Evolutionary conservation across 2,797 vertebrate genomes (phyloP).

Genomic region (Odontamblyopus rebecca): DNA sequence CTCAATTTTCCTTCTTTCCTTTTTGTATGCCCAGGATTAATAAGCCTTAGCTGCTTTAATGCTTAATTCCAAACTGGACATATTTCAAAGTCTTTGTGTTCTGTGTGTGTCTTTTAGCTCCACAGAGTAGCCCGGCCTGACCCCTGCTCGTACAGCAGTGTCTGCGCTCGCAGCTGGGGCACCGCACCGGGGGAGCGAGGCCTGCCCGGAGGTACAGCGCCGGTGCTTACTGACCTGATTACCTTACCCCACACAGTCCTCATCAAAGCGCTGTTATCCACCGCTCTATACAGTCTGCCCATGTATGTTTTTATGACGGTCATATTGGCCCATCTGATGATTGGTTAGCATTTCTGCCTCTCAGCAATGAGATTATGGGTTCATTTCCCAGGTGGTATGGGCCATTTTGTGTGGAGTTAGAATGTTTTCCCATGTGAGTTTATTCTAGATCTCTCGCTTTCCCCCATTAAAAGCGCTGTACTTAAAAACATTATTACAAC

Average conservation of each 20-base stretch:
- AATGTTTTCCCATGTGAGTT: neutral
- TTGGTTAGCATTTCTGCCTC: neutral
- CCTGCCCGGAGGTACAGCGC: conserved; percentile 51
- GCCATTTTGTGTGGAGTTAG: neutral
- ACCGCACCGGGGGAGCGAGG: conserved; percentile 39
- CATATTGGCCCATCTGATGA: neutral
- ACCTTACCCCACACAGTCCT: conserved; percentile 39
- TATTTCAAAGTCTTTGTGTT: neutral
- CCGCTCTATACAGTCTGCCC: neutral
- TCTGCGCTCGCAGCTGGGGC: conserved; percentile 47
- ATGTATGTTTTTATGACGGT: neutral
- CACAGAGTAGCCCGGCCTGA: conserved; percentile 42
- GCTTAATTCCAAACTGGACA: neutral
- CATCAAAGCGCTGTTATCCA: neutral
- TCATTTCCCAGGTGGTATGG: neutral
- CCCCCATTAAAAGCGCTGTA: neutral
- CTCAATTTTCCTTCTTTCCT: too few species aligned
- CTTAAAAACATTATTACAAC: too few species aligned
- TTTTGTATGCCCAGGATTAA: neutral
- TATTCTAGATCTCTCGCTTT: neutral
- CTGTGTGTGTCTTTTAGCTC: conserved; percentile 31
- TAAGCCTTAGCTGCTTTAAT: neutral
- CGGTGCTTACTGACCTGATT: conserved; percentile 64
- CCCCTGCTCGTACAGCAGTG: conserved; percentile 27
- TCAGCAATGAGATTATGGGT: neutral